Conservation (phyloP, 1,140 invertebrate genomes). For the Lethrus apterus region DNA sequence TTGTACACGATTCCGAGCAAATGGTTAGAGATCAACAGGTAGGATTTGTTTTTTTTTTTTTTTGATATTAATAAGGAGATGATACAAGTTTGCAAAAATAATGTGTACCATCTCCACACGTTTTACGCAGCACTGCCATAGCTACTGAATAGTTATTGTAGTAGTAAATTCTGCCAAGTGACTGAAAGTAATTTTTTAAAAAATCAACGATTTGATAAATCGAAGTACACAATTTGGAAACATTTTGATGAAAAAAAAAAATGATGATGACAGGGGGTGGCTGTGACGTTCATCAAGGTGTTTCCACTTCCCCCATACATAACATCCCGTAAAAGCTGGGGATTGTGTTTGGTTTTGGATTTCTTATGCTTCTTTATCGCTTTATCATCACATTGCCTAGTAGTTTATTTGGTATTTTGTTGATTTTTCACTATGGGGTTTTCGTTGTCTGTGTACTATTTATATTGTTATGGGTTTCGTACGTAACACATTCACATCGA, state of each 20-base stretch:
- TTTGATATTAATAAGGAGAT: too few species aligned
- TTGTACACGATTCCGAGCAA: conserved; percentile 74
- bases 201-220: conserved; percentile 5
- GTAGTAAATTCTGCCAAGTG: background rate
- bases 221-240: conserved; percentile 37
- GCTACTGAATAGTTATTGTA: too few species aligned
- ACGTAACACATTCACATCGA: background rate
- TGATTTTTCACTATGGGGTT: too few species aligned
- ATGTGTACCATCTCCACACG: background rate
- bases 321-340: conserved; percentile 31
- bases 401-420: too few species aligned
- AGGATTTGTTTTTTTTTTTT: conserved; percentile 43
- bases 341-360: conserved; percentile 35
- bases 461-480: conserved; percentile 3
- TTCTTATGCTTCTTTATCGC: conserved; percentile 21
- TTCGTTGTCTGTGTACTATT: conserved; percentile 2
- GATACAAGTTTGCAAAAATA: background rate
- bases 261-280: conserved; percentile 30
- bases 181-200: background rate
- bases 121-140: conserved; percentile 1
- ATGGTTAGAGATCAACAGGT: conserved; percentile 86
- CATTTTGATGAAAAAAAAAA: conserved; percentile 42
- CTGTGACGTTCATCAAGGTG: conserved; percentile 45
- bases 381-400: conserved; percentile 14
- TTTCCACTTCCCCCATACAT: conserved; percentile 41